Evolutionary conservation across 2,113 vertebrate species (phyloP).

Genomic region (Cairina moschata): DNA sequence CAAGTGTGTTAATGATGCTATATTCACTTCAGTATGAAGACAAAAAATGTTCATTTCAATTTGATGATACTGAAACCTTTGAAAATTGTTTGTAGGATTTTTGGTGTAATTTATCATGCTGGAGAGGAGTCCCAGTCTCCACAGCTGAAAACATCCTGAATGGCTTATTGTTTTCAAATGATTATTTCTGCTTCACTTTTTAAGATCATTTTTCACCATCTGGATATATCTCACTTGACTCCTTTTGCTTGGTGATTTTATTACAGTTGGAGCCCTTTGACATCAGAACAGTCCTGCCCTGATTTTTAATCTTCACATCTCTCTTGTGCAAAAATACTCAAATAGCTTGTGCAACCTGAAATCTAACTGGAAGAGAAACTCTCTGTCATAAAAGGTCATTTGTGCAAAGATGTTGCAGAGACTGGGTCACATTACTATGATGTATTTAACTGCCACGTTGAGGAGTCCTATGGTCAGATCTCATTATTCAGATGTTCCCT

Average conservation of each 20-base stretch:
- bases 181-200: slow-evolving; percentile 3
- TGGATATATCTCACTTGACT: neutral
- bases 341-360: neutral
- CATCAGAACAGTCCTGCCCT: neutral
- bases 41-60: neutral
- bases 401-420: neutral
- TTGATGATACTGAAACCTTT: neutral
- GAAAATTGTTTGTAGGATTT: neutral
- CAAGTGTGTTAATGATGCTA: neutral
- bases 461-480: neutral
- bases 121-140: neutral
- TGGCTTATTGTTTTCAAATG: neutral
- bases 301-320: neutral
- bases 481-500: neutral
- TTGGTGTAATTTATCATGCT: neutral
- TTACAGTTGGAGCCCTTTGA: neutral
- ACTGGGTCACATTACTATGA: neutral
- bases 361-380: neutral
- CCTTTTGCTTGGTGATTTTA: neutral
- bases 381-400: neutral
- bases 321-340: neutral
- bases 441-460: neutral
- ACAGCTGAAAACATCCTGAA: neutral
- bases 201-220: neutral
- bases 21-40: neutral